A percentile compares a stretch with the other conserved stretches of the same genome.
Evolutionary conservation across 2,113 vertebrate species (phyloP).

Genomic region (Bolborhynchus lineola): DNA sequence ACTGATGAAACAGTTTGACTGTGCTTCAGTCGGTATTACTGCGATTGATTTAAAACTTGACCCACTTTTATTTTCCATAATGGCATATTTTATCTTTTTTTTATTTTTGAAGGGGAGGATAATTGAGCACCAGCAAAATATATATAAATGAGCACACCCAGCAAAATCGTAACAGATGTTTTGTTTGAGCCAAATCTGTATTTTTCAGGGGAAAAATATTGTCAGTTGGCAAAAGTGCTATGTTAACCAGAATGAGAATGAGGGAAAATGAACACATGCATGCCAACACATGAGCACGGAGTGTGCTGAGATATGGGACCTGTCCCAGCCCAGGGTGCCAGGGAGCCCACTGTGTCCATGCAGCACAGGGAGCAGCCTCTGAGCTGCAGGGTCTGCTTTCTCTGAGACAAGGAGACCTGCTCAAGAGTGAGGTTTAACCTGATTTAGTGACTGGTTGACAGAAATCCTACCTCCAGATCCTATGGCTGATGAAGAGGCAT

Average conservation of each 20-base stretch:
- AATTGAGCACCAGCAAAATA: not conserved
- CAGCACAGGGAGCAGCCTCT: not conserved
- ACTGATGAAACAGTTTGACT: not conserved
- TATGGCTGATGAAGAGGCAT: not conserved
- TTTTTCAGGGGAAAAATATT: not conserved
- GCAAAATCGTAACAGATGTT: conserved; percentile 3
- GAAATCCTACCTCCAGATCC: no score
- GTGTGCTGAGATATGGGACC: not conserved
- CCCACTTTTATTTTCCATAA: conserved; percentile 48
- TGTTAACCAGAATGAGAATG: not conserved
- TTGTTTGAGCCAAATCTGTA: not conserved
- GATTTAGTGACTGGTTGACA: no score
- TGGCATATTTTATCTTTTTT: conserved; percentile 23
- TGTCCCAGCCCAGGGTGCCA: not conserved
- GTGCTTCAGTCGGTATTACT: not conserved
- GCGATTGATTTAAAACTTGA: conserved; percentile 21
- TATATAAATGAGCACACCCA: conserved; percentile 14
- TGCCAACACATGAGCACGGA: not conserved
- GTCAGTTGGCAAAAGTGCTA: not conserved
- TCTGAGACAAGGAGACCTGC: not conserved
- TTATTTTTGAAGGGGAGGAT: not conserved
- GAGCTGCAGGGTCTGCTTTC: not conserved
- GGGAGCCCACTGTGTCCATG: not conserved
- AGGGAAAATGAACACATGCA: not conserved
- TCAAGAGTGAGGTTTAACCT: not conserved